Evolutionary conservation across 2,797 vertebrate species (phyloP), one percentile per base, ranked within the genome.

Genomic region (Sebastes vulpes): DNA sequence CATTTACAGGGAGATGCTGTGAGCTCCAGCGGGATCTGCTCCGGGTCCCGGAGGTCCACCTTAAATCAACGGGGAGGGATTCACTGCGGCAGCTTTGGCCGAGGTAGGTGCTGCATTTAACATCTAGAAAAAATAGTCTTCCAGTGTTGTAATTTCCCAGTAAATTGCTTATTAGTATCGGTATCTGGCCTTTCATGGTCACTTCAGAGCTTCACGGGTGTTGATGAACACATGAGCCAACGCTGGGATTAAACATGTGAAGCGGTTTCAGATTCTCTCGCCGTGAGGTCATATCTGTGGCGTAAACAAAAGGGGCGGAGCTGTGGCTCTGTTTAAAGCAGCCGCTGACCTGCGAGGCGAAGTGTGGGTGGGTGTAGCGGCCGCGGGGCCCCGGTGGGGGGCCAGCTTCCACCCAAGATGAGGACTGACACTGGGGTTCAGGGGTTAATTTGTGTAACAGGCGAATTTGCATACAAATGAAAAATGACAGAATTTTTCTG

Each of bases 401-500:
- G 81, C 65, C 76, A 52, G 83, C 91, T 94, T 94, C 96, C 93
- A 91, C 96, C 94, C 93, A 92, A 97, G 97, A 99, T 98, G 97
- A 98, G 97, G 98, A 98, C 96, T 98, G 98, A 98, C 97, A 96
- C 96, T 26, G 86, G 91, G 97, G 98, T 97, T 98, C 97, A 97
- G 94, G 97, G 98, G 98, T 99, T 99, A 99, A 99, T 99, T 99
- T 98, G 97, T 98, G 97, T 97, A 99, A 98, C 97, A 95, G 97
- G 83, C 90, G 0, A 96, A 99, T 99, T 99, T 99, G 97, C 98
- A 99, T 99, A 99, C 98, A 99, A 99, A 99, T 99, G 98, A 94
- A 95, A 98, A 98, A 98, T 97, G 97, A 98, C 97, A 96, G 97
- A 97, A 97, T 97, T 97, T 97, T 97, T 97, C 97, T 96, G 96